Percentiles rank a stretch among this genome's conserved stretches.
Conservation (phyloP, 1,140 invertebrate genomes). For the Hetaerina americana region DNA sequence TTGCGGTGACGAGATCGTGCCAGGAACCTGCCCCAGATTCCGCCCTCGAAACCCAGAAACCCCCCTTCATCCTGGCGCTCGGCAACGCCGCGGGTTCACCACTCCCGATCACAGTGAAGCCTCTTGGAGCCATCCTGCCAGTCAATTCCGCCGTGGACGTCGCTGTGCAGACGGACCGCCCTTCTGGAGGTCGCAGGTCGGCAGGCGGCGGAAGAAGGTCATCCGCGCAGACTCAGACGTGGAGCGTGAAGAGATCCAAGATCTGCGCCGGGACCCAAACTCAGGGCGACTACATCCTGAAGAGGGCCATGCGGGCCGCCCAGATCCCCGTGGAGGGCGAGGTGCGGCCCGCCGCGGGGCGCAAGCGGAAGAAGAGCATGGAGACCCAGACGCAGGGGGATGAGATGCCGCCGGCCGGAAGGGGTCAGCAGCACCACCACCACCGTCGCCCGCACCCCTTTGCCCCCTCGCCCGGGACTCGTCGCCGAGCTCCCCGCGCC, state of each 20-base stretch:
- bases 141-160: slow-evolving; percentile 16
- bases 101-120: background rate
- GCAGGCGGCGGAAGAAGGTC: slow-evolving; percentile 16
- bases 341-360: no score
- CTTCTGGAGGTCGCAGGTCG: slow-evolving; percentile 19
- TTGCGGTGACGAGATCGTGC: no score
- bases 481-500: background rate
- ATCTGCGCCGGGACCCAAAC: slow-evolving; percentile 36
- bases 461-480: background rate
- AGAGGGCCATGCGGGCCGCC: slow-evolving; percentile 16
- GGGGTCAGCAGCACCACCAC: no score
- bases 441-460: no score
- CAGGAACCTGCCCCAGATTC: no score
- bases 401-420: background rate
- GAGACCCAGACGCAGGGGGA: slow-evolving; percentile 6
- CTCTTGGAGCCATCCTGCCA: background rate
- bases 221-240: slow-evolving; percentile 36
- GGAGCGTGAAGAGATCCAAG: slow-evolving; percentile 18
- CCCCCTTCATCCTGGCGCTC: no score
- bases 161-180: slow-evolving; percentile 27
- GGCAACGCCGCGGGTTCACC: no score
- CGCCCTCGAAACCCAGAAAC: no score
- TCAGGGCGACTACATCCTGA: slow-evolving; percentile 20
- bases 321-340: slow-evolving; percentile 7
- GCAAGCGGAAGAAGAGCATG: background rate